These are phyloP conservation scores for Microplitis demolitor DNA, from an alignment of 1,140 invertebrate genomes.

Conservation along the genomic window DNA sequence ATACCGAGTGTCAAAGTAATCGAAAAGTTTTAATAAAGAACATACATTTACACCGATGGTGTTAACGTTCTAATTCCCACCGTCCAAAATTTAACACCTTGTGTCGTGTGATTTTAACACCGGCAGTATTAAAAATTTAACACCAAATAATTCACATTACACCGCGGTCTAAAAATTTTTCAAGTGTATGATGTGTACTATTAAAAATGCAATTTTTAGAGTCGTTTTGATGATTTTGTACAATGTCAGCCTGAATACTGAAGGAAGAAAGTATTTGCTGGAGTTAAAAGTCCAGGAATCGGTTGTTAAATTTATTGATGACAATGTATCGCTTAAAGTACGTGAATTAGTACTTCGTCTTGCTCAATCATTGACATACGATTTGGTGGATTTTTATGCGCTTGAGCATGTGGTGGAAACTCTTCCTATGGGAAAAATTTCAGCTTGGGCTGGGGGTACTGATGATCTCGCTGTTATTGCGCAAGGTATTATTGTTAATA, in stretches of 20 bases:
- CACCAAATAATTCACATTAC: no score
- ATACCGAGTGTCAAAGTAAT: no score
- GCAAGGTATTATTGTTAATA: not conserved
- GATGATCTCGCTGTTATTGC: not conserved
- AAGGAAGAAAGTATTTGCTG: slow-evolving; percentile 45
- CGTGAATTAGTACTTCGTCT: slow-evolving; percentile 45
- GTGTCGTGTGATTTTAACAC: no score
- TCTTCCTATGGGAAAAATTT: slow-evolving; percentile 42
- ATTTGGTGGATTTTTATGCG: slow-evolving; percentile 32
- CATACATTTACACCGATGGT: no score
- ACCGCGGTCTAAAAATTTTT: no score
- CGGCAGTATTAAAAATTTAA: no score
- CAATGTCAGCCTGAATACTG: slow-evolving; percentile 53
- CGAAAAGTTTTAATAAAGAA: no score
- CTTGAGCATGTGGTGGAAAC: slow-evolving; percentile 28
- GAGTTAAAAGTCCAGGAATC: slow-evolving; percentile 38
- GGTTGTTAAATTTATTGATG: slow-evolving; percentile 36
- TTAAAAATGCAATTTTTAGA: slow-evolving; percentile 38
- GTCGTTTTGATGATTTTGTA: slow-evolving; percentile 52
- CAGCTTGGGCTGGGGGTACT: slow-evolving; percentile 26
- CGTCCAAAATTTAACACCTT: no score
- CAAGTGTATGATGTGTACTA: not conserved
- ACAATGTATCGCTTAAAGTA: slow-evolving; percentile 38
- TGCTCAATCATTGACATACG: slow-evolving; percentile 50
- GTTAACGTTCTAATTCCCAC: no score